Evolutionary conservation across 2,797 vertebrate species (phyloP), one percentile per base, ranked within the genome.

Genomic region (Tarsius wallacei): DNA sequence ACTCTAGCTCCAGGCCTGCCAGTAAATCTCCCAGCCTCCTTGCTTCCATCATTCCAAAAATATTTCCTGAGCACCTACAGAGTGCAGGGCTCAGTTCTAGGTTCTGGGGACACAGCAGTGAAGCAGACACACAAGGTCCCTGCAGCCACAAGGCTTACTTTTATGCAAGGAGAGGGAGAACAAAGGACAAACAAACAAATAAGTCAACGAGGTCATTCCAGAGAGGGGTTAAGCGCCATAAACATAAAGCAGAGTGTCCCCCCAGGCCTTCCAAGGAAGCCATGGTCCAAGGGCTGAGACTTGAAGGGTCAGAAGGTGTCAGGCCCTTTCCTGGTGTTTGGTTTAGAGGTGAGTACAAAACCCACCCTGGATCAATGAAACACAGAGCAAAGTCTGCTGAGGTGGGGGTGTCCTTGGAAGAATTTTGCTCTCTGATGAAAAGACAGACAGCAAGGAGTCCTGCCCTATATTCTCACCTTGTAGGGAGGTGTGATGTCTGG

Each of bases 281-380:
- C 64, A 83, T 59, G 6, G 59, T 5, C 42, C 4, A 42, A 42
- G 63, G 83, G 61, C 9, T 22, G 63, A 66, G 87, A 70, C 36
- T 61, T 17, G 21, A 70, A 26, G 33, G 55, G 68, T n/a, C 19
- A 1, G 51, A 13, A 94, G 77, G 64, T 76, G 61, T 19, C 84
- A 31, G 42, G 4, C 11, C 26, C 59, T 47, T 53, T 61, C 71
- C 16, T 3, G 2, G 53, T 14, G 8, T 93, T 88, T 89, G 33
- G 49, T 85, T 92, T 95, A 74, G 63, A 92, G 33, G 28, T n/a
- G 14, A 93, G 70, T 14, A 80, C 5, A 84, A 81, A 91, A 70
- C 22, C 74, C 36, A 33, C 1, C 42, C 64, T 0, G 7, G 9
- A 26, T 31, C 10, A 21, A n/a, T 14, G 59, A 93, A 59, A 76